These are phyloP conservation scores for Drusus annulatus DNA, from an alignment of 1,140 invertebrate genomes.

Conservation along the genomic window DNA sequence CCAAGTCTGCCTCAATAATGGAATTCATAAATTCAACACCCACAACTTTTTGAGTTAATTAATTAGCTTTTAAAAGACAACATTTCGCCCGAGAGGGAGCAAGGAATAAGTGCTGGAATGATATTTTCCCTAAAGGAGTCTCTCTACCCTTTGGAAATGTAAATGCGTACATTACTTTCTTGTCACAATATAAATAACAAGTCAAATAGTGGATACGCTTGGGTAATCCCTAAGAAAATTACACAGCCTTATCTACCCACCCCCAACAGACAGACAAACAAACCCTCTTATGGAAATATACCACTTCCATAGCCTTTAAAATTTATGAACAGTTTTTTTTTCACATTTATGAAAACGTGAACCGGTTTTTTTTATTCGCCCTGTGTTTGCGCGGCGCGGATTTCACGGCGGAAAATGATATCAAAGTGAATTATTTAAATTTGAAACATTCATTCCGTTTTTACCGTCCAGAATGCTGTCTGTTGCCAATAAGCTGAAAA, in stretches of 20 bases:
- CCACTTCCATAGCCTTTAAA: conserved; percentile 6
- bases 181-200: conserved; percentile 35
- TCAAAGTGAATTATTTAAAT: conserved; percentile 32
- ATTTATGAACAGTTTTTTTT: conserved; percentile 27
- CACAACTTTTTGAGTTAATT: too few species aligned
- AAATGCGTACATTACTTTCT: conserved; percentile 24
- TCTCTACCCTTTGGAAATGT: conserved; percentile 14
- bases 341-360: too few species aligned
- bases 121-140: not conserved
- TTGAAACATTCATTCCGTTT: conserved; percentile 19
- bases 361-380: not conserved
- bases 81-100: too few species aligned
- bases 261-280: not conserved
- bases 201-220: conserved; percentile 32
- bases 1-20: too few species aligned
- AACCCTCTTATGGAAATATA: conserved; percentile 2
- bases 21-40: too few species aligned
- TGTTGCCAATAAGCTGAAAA: conserved; percentile 27
- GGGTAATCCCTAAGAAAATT: conserved; percentile 27
- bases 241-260: not conserved
- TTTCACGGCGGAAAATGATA: conserved; percentile 5
- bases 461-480: not conserved
- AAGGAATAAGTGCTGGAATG: not conserved
- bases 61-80: too few species aligned
- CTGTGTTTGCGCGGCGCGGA: not conserved